phyloP scores from a whole-genome alignment of 2,797 vertebrate species.

The Ctenochaetus hawaiiensis region DNA sequence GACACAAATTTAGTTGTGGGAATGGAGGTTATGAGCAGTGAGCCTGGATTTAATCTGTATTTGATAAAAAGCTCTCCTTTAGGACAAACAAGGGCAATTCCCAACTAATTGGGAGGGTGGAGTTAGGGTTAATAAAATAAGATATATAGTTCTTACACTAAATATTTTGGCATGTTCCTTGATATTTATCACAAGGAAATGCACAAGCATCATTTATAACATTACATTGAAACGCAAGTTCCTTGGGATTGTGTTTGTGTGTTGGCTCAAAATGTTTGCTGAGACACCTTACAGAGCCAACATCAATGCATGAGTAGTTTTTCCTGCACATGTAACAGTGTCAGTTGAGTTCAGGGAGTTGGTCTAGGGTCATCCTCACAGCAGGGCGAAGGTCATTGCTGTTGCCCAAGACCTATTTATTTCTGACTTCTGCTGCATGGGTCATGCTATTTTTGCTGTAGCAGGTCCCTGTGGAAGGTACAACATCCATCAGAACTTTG shows the following conservation, averaged over 20 bases:
- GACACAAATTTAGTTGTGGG: background rate
- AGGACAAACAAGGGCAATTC: no score
- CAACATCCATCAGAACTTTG: conserved; percentile 5
- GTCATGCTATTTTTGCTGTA: conserved; percentile 58
- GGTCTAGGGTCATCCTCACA: conserved; percentile 18
- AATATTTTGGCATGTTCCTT: no score
- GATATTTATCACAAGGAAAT: no score
- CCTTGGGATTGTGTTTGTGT: no score
- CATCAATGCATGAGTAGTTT: background rate
- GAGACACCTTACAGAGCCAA: background rate
- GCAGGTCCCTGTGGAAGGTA: conserved; percentile 26
- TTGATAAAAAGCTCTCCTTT: background rate
- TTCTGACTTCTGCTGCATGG: conserved; percentile 44
- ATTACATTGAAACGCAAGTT: no score
- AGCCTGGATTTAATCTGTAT: background rate
- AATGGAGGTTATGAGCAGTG: background rate
- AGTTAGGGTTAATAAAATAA: no score
- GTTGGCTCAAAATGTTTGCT: no score
- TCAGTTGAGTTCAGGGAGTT: conserved; percentile 14
- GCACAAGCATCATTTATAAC: no score
- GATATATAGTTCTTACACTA: background rate
- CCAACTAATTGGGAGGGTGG: no score
- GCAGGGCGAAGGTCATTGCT: conserved; percentile 30
- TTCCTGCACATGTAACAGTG: conserved; percentile 14
- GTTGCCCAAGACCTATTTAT: conserved; percentile 42